Evolutionary conservation across 2,797 vertebrate species (phyloP), one percentile per base, ranked within the genome.

Genomic region (Acanthornis magna): DNA sequence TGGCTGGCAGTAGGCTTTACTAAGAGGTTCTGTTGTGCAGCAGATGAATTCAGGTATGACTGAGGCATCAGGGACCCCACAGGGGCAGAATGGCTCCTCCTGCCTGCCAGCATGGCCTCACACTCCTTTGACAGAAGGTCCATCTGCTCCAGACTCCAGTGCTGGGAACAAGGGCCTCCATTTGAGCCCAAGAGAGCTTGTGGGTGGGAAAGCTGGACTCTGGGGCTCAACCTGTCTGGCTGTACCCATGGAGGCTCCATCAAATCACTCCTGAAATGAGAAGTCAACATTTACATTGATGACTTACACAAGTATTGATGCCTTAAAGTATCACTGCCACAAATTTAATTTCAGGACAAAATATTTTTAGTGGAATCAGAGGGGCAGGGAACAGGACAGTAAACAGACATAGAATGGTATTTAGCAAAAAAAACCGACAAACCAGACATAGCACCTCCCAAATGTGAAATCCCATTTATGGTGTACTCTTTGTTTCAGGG

Each of bases 111-210:
- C 75, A 97, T 14, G 1, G 86, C 88, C 0, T 98, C 98, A 83
- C 97, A 95, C 66, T 98, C 97, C 73, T 97, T 98, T 36, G 97
- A 97, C 84, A 98, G 82, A 91, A 97, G 84, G 50, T 97, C 95
- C 91, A 95, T 85, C 83, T 97, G 97, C 85, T 99, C 98, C 76
- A 98, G 88, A 67, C 96, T 97, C 86, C 99, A 97, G 63, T 98
- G 98, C 10, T 98, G 98, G 58, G 98, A 98, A 55, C 98, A 97
- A 50, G 99, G 97, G 88, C 96, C 97, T 70, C 98, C 98, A 78
- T 95, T 92, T 20, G 98, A 97, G 82, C 96, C 94, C 86, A 95
- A 9, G 27, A 97, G 96, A 42, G 83, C 76, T 42, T 94, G 95
- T 9, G 97, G 66, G 9, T 95, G 92, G 71, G 95, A 63, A 23